Percentiles rank a stretch among this genome's conserved stretches.
Evolutionary conservation across 37 sponge, comb jelly and placozoan genomes (phyloP).

Genomic region (Spongilla lacustris): DNA sequence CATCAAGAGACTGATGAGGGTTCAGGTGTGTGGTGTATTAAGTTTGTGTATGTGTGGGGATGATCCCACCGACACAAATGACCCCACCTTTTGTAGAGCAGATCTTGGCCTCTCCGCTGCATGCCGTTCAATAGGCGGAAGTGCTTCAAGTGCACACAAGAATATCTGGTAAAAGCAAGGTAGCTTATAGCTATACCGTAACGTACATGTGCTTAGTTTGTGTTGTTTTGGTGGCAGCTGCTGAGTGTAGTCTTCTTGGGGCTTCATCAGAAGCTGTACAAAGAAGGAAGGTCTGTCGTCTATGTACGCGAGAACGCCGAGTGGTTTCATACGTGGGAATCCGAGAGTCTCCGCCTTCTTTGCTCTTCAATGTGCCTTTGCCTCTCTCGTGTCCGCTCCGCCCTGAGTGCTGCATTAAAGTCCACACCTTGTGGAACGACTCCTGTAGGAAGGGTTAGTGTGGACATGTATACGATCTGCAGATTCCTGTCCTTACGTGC

Average conservation of each 20-base stretch:
- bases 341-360: conserved; percentile 40
- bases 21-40: no score
- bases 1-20: conserved; percentile 71
- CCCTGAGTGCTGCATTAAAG: conserved; percentile 29
- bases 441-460: conserved; percentile 34
- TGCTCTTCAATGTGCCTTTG: conserved; percentile 24
- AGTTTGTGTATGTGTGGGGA: no score
- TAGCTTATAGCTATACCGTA: not conserved
- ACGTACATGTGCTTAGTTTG: conserved; percentile 6
- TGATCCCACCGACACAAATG: no score
- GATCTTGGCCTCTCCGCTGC: conserved; percentile 34
- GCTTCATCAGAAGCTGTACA: conserved; percentile 14
- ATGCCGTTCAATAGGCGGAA: not conserved
- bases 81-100: conserved; percentile 48
- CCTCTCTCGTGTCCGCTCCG: conserved; percentile 49
- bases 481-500: conserved; percentile 29
- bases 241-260: not conserved
- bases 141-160: no score
- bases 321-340: conserved; percentile 33
- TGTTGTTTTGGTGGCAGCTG: not conserved
- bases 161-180: not conserved
- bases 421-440: conserved; percentile 69
- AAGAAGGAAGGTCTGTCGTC: not conserved
- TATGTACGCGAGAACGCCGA: not conserved
- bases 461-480: no score